Evolutionary conservation across 1,140 invertebrate genomes (phyloP).

Genomic region (Bombus huntii): DNA sequence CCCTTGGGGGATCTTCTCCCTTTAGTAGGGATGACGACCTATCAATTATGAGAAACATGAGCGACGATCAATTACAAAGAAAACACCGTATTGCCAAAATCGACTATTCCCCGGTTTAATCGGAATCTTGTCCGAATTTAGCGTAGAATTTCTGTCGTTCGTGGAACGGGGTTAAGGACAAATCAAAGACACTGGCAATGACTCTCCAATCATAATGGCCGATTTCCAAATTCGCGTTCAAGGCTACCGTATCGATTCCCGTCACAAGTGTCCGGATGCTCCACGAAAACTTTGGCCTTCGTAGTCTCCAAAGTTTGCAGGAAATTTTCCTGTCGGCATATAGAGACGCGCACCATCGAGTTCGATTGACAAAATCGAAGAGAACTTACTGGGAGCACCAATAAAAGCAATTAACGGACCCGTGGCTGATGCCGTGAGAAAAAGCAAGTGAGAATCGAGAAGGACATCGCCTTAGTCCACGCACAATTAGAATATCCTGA

Average conservation of each 20-base stretch:
- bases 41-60: no score
- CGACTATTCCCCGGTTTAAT: not conserved
- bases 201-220: constrained; percentile 49
- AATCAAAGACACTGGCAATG: constrained; percentile 51
- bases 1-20: no score
- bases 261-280: not conserved
- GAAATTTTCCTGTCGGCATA: not conserved
- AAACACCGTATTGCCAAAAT: not conserved
- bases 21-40: no score
- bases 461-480: not conserved
- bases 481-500: not conserved
- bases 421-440: not conserved
- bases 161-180: constrained; percentile 41
- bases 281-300: not conserved
- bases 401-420: constrained; percentile 23
- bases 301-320: not conserved
- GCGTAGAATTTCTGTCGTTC: not conserved
- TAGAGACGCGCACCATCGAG: not conserved
- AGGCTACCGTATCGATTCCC: constrained; percentile 38
- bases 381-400: not conserved
- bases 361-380: not conserved
- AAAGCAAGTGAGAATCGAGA: no score
- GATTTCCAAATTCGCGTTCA: constrained; percentile 53
- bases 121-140: not conserved
- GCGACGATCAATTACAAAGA: no score